Evolutionary conservation across 1,140 invertebrate species (phyloP).

Genomic region (Temnothorax curvispinosus): DNA sequence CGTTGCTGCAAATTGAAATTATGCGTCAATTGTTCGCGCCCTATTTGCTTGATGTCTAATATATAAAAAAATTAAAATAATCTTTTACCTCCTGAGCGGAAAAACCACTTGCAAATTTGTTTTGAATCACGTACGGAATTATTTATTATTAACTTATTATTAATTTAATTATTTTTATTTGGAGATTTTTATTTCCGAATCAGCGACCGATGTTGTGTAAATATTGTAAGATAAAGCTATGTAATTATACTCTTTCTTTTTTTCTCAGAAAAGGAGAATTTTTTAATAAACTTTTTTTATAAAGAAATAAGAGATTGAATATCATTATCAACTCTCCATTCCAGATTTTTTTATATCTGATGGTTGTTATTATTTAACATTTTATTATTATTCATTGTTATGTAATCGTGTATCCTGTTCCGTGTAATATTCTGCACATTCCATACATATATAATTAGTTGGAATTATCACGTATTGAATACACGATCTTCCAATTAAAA

Average conservation of each 20-base stretch:
- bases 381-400: neutral
- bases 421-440: neutral
- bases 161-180: neutral
- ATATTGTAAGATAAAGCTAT: neutral
- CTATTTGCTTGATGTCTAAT: neutral
- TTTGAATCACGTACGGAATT: neutral
- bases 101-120: neutral
- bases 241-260: neutral
- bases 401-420: neutral
- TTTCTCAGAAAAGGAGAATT: too few species aligned
- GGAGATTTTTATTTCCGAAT: too few species aligned
- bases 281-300: too few species aligned
- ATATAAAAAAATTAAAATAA: neutral
- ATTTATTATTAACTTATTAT: neutral
- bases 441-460: neutral
- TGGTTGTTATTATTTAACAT: neutral
- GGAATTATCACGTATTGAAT: neutral
- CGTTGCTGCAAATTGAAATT: conserved; percentile 3
- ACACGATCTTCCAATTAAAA: conserved; percentile 36
- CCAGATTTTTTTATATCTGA: neutral
- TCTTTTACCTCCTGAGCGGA: neutral
- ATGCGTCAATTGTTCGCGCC: neutral
- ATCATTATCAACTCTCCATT: neutral
- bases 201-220: neutral
- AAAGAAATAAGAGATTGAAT: too few species aligned